These are phyloP conservation scores for Pogonomyrmex barbatus DNA, from an alignment of 1,140 invertebrate genomes.

Conservation along the genomic window DNA sequence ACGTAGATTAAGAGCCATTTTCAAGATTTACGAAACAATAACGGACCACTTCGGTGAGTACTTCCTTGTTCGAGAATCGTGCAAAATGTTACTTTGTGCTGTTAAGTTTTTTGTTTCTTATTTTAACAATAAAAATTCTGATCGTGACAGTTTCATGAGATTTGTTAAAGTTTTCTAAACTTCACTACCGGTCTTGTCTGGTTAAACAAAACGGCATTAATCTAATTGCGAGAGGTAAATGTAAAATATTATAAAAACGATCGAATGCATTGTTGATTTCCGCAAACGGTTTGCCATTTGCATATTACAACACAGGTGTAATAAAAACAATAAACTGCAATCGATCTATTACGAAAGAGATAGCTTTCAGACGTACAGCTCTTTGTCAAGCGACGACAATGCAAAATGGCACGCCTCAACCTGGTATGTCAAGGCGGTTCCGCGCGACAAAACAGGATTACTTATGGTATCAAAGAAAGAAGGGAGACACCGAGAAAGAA, in stretches of 20 bases:
- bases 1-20: slow-evolving; percentile 49
- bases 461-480: slow-evolving; percentile 30
- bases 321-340: background rate
- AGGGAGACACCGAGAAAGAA: slow-evolving; percentile 39
- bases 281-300: background rate
- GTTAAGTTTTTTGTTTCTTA: background rate
- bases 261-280: background rate
- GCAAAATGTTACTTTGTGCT: background rate
- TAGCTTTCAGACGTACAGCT: slow-evolving; percentile 23
- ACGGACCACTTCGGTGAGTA: background rate
- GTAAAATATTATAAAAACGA: slow-evolving; percentile 21
- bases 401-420: slow-evolving; percentile 70
- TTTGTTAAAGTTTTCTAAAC: background rate
- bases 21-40: slow-evolving; percentile 30
- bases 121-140: background rate
- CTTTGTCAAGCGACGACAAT: slow-evolving; percentile 67
- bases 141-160: background rate
- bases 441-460: slow-evolving; percentile 49
- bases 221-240: background rate
- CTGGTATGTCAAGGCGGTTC: slow-evolving; percentile 69
- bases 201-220: background rate
- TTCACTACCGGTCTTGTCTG: background rate
- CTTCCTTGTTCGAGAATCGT: slow-evolving; percentile 10
- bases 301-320: background rate
- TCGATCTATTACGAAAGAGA: slow-evolving; percentile 54